phyloP scores from a whole-genome alignment of 1,140 invertebrate genomes.

The Helicoverpa zea region DNA sequence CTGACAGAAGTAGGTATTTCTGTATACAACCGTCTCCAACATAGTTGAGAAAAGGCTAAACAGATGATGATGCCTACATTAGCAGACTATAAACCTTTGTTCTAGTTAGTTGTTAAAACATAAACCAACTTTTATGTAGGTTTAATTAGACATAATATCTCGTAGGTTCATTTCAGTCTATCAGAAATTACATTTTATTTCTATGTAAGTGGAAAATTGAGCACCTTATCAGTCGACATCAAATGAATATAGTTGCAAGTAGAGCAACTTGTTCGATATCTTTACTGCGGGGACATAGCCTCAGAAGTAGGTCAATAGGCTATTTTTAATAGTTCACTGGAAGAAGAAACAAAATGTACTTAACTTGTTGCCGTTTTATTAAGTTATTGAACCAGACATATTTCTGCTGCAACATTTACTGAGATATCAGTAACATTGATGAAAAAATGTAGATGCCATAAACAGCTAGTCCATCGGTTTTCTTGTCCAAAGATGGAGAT shows the following conservation, averaged over 20 bases:
- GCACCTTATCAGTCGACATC: not conserved
- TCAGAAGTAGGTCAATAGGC: not conserved
- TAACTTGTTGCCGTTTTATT: not conserved
- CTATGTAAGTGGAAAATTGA: not conserved
- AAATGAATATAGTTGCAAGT: not conserved
- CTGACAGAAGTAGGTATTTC: too few relatives aligned
- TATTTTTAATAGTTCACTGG: constrained; percentile 14
- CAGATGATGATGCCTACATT: too few relatives aligned
- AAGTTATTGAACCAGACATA: not conserved
- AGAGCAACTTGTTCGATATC: not conserved
- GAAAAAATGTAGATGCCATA: not conserved
- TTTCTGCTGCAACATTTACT: not conserved
- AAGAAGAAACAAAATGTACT: not conserved
- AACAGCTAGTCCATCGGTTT: too few relatives aligned
- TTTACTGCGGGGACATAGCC: not conserved
- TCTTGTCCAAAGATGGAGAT: not conserved
- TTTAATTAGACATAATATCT: too few relatives aligned
- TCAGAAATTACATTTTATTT: too few relatives aligned
- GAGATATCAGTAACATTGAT: not conserved
- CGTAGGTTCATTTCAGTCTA: too few relatives aligned
- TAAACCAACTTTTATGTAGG: too few relatives aligned
- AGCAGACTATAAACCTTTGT: too few relatives aligned
- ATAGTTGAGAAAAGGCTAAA: too few relatives aligned
- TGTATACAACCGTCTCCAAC: too few relatives aligned
- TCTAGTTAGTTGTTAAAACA: too few relatives aligned